Percentiles rank a stretch among this genome's conserved stretches.
phyloP scores from a whole-genome alignment of 2,888 invertebrate genomes.

The Ectemnius lituratus region DNA sequence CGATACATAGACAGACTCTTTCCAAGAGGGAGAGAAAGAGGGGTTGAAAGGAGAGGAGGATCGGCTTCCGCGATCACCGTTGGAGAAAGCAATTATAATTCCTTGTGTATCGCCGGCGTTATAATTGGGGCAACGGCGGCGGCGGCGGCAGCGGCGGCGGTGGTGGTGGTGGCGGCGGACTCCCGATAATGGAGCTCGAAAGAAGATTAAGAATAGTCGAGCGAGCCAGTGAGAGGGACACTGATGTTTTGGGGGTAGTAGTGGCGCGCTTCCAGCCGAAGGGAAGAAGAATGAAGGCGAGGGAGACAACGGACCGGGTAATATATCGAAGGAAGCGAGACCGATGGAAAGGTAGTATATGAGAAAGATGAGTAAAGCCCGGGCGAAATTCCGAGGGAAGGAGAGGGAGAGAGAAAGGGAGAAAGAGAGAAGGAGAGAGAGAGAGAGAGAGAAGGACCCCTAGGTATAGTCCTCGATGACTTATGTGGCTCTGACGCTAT shows the following conservation, averaged over 20 bases:
- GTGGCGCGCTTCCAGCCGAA: slow-evolving; percentile 12
- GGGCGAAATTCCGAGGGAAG: neutral
- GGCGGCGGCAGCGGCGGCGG: slow-evolving; percentile 39
- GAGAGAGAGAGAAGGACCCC: slow-evolving; percentile 61
- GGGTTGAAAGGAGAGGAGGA: slow-evolving; percentile 16
- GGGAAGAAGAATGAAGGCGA: slow-evolving; percentile 20
- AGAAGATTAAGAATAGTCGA: slow-evolving; percentile 75
- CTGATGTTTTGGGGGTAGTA: slow-evolving; percentile 13
- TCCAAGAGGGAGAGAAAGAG: no score
- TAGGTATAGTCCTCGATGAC: slow-evolving; percentile 76
- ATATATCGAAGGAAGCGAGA: slow-evolving; percentile 2
- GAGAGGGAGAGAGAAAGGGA: slow-evolving; percentile 11
- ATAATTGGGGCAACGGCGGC: slow-evolving; percentile 69
- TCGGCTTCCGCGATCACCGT: slow-evolving; percentile 31
- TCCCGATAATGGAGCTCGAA: slow-evolving; percentile 73
- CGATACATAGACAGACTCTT: neutral
- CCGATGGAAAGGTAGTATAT: neutral
- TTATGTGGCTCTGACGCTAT: slow-evolving; percentile 78
- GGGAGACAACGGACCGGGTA: slow-evolving; percentile 6
- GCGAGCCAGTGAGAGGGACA: neutral
- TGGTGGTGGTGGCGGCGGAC: slow-evolving; percentile 41
- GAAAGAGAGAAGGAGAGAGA: slow-evolving; percentile 25
- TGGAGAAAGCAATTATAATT: slow-evolving; percentile 73
- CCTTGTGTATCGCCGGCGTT: slow-evolving; percentile 69
- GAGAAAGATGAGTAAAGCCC: slow-evolving; percentile 10